These are phyloP conservation scores for Lycocerus yunnanus DNA, from an alignment of 2,888 invertebrate genomes.

Conservation along the genomic window DNA sequence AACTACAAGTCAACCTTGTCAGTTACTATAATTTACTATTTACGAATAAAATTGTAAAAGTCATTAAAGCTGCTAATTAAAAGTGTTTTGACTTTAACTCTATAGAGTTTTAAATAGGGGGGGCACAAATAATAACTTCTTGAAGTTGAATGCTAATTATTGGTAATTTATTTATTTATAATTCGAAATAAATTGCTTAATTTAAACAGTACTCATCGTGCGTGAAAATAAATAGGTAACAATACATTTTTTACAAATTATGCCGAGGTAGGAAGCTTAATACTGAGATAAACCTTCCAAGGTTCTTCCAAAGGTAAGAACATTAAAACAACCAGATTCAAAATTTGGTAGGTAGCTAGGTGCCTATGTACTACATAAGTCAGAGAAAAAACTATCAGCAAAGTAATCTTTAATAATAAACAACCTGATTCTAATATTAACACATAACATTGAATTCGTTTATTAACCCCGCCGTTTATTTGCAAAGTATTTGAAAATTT, in stretches of 20 bases:
- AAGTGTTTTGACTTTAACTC: neutral
- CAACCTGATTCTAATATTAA: neutral
- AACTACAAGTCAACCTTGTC: neutral
- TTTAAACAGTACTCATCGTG: neutral
- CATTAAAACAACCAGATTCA: neutral
- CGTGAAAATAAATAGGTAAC: neutral
- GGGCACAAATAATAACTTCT: neutral
- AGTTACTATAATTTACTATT: too few relatives aligned
- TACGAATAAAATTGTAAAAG: neutral
- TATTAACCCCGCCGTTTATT: neutral
- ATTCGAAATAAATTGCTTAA: neutral
- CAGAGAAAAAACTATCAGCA: neutral
- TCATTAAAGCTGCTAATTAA: neutral
- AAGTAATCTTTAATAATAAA: neutral
- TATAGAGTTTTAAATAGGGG: too few relatives aligned
- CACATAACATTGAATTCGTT: neutral
- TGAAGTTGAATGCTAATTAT: neutral
- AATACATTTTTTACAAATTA: too few relatives aligned
- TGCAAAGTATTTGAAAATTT: neutral
- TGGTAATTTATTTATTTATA: neutral
- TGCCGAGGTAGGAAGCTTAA: neutral
- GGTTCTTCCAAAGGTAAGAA: too few relatives aligned
- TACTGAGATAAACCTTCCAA: neutral
- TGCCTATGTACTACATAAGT: neutral
- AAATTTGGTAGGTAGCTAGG: neutral